Conservation (phyloP, 2,797 vertebrate species). For the Vireo griseus region DNA sequence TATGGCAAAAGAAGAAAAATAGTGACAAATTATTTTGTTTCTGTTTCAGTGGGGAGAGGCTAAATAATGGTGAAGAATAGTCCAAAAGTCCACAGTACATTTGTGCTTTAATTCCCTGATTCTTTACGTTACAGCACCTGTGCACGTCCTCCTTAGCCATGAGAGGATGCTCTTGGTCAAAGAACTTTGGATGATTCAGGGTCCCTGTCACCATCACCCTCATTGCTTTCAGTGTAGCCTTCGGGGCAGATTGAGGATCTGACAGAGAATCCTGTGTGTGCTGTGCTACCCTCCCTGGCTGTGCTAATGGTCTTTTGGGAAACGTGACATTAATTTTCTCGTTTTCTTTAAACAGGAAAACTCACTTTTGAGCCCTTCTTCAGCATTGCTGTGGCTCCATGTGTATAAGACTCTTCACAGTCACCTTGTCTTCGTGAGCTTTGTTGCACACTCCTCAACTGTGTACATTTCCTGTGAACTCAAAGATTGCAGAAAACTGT, state of each 20-base stretch:
- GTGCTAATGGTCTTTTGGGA: not conserved
- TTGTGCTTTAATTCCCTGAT: not conserved
- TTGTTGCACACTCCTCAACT: not conserved
- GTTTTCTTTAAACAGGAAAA: not conserved
- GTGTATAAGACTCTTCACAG: not conserved
- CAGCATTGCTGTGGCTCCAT: not conserved
- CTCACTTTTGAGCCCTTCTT: not conserved
- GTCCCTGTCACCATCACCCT: not conserved
- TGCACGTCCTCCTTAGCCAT: not conserved
- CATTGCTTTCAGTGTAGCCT: not conserved
- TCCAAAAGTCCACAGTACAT: not conserved
- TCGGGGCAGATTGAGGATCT: accelerated
- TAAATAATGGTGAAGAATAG: not conserved
- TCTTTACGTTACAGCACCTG: not conserved
- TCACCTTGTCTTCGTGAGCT: not conserved
- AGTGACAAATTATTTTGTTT: not conserved
- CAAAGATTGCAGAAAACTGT: not conserved
- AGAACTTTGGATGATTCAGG: not conserved
- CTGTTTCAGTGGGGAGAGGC: not conserved
- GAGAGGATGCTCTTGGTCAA: not conserved
- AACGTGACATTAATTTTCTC: not conserved
- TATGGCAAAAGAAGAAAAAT: not conserved
- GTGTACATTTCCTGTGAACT: accelerated
- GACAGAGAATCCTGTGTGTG: not conserved
- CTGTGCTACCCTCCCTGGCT: not conserved